A percentile compares a stretch with the other conserved stretches of the same genome.
phyloP scores from a whole-genome alignment of 2,113 vertebrate genomes.

The Raja brachyura region DNA sequence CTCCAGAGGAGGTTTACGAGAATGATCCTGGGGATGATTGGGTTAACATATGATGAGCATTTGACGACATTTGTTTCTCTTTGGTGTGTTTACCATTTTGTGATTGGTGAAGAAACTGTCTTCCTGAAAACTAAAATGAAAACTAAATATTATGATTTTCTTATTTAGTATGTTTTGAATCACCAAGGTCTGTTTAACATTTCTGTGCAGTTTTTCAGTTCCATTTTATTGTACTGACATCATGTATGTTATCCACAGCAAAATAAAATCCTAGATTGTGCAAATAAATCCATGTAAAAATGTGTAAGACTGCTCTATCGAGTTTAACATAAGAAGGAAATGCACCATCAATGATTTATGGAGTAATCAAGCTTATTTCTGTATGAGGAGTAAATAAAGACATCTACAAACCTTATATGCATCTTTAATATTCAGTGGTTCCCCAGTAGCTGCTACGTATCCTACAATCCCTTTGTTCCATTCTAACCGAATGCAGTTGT shows the following conservation, averaged over 20 bases:
- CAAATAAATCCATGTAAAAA: too few species aligned
- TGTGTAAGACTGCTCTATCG: not conserved
- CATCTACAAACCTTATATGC: slow-evolving; percentile 76
- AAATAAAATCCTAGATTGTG: too few species aligned
- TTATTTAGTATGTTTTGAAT: not conserved
- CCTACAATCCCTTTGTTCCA: slow-evolving; percentile 99
- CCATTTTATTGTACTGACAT: not conserved
- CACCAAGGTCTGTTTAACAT: not conserved
- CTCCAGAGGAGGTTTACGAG: too few species aligned
- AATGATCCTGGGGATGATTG: too few species aligned
- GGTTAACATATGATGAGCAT: too few species aligned
- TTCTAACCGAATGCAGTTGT: slow-evolving; percentile 82
- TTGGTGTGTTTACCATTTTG: not conserved
- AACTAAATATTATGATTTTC: not conserved
- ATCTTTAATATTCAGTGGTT: slow-evolving; percentile 88
- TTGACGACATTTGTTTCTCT: not conserved
- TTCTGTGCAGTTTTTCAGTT: not conserved
- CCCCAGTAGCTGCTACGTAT: slow-evolving; percentile 82
- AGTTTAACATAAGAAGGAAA: not conserved
- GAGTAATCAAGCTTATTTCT: not conserved
- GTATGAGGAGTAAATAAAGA: not conserved
- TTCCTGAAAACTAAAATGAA: not conserved
- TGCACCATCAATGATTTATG: not conserved
- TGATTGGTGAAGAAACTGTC: not conserved
- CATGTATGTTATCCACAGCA: too few species aligned